phyloP scores from a whole-genome alignment of 1,140 invertebrate genomes.

The Drosophila gunungcola region DNA sequence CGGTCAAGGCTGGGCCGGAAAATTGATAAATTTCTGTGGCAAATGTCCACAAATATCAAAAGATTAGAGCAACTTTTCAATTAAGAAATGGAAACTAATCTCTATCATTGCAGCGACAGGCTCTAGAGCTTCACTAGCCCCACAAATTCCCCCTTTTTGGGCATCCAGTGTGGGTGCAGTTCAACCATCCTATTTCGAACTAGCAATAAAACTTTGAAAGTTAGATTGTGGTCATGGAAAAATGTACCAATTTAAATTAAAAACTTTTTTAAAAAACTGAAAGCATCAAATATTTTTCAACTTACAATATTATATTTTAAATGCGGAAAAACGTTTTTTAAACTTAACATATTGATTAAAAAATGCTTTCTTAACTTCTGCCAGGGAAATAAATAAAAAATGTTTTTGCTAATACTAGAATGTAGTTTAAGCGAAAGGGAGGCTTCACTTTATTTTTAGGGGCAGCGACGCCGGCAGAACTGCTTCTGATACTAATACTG shows the following conservation, averaged over 20 bases:
- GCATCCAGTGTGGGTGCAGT: background rate
- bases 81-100: slow-evolving; percentile 51
- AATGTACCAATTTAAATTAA: too few relatives aligned
- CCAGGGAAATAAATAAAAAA: too few relatives aligned
- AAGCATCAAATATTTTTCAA: too few relatives aligned
- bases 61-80: slow-evolving; percentile 49
- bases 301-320: too few relatives aligned
- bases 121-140: slow-evolving; percentile 6
- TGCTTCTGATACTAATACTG: slow-evolving; percentile 25
- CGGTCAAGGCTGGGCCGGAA: slow-evolving; percentile 25
- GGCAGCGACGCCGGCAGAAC: background rate
- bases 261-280: too few relatives aligned
- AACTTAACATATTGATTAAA: too few relatives aligned
- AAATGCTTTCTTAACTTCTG: too few relatives aligned
- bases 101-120: slow-evolving; percentile 36
- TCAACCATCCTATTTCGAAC: background rate
- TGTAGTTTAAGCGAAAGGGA: background rate
- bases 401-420: too few relatives aligned
- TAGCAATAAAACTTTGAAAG: background rate
- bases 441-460: background rate
- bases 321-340: too few relatives aligned
- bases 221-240: background rate
- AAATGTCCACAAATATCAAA: slow-evolving; percentile 50
- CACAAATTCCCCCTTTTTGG: slow-evolving; percentile 12
- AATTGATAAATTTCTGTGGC: slow-evolving; percentile 48